Percentiles rank a stretch among this genome's conserved stretches.
phyloP scores from a whole-genome alignment of 2,113 vertebrate species.

The Procapra przewalskii region DNA sequence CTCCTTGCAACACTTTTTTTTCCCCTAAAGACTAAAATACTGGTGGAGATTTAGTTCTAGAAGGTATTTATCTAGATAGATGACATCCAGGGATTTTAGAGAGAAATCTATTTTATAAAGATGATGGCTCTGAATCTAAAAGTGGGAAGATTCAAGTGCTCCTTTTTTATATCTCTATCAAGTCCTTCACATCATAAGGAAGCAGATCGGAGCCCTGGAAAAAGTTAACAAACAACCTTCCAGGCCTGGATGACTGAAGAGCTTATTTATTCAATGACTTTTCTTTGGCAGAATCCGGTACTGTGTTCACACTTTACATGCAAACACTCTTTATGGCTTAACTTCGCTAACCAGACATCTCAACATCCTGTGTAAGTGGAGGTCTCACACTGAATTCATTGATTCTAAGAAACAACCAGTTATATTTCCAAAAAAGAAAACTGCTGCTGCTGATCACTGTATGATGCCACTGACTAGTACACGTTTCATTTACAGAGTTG shows the following conservation, averaged over 20 bases:
- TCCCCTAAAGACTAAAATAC: constrained; percentile 18
- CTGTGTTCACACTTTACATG: background rate
- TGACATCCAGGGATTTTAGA: background rate
- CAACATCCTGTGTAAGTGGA: background rate
- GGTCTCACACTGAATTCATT: background rate
- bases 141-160: background rate
- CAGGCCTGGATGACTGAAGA: background rate
- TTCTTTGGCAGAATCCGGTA: background rate
- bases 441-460: background rate
- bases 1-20: background rate
- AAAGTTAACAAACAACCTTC: background rate
- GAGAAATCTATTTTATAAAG: background rate
- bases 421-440: background rate
- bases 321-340: background rate
- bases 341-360: background rate
- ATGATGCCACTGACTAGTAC: background rate
- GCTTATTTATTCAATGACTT: background rate
- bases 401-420: background rate
- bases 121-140: background rate
- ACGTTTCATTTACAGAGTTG: background rate
- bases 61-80: background rate
- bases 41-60: background rate
- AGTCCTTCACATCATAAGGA: background rate
- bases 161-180: background rate
- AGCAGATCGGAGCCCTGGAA: background rate